Percentiles rank a stretch among this genome's conserved stretches.
phyloP scores from a whole-genome alignment of 2,113 vertebrate genomes.

The Carassius gibelio region DNA sequence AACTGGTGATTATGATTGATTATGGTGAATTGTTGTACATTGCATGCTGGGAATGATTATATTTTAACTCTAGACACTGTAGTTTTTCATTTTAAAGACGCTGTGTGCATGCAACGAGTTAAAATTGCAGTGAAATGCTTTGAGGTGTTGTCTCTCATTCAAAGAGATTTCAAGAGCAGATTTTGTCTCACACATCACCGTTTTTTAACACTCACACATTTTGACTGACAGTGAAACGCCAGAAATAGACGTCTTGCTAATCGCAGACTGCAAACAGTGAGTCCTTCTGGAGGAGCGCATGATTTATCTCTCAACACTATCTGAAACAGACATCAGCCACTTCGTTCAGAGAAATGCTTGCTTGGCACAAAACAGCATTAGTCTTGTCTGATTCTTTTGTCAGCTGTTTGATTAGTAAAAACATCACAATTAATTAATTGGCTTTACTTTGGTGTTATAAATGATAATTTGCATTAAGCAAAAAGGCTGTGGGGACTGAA shows the following conservation, averaged over 20 bases:
- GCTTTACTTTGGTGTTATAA: background rate
- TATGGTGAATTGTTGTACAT: background rate
- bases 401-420: background rate
- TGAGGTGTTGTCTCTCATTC: conserved; percentile 11
- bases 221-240: conserved; percentile 45
- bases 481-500: background rate
- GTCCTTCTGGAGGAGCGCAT: conserved; percentile 30
- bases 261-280: conserved; percentile 43
- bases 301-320: conserved; percentile 30
- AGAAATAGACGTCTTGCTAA: conserved; percentile 50
- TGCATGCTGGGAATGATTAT: background rate
- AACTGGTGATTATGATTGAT: conserved; percentile 18
- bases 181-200: conserved; percentile 47
- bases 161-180: conserved; percentile 26
- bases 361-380: conserved; percentile 15
- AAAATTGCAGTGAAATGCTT: background rate
- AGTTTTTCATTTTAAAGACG: background rate
- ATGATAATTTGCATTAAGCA: background rate
- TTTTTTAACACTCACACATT: conserved; percentile 47
- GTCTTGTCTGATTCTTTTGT: conserved; percentile 54
- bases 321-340: conserved; percentile 41
- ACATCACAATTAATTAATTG: background rate
- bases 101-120: background rate
- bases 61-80: background rate
- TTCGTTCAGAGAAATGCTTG: conserved; percentile 39